Percentiles rank a stretch among this genome's conserved stretches.
phyloP scores from a whole-genome alignment of 2,888 invertebrate genomes.

The Brenthis daphne region DNA sequence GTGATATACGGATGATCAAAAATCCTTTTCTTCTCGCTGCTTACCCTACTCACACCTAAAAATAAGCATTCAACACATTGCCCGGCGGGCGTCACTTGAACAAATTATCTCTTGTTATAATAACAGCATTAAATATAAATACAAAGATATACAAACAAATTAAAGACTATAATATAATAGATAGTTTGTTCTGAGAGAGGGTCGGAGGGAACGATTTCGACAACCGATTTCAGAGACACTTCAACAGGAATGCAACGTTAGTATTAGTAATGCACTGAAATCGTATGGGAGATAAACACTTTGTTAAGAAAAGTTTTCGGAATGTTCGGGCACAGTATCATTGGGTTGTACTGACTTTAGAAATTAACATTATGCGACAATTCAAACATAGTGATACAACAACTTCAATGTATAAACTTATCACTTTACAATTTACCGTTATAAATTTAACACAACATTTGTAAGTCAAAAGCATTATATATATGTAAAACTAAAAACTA shows the following conservation, averaged over 20 bases:
- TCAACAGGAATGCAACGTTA: slow-evolving; percentile 7
- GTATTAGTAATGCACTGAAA: not conserved
- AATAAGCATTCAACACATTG: slow-evolving; percentile 76
- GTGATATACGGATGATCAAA: slow-evolving; percentile 85
- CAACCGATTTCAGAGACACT: slow-evolving; percentile 65
- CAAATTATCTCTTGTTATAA: slow-evolving; percentile 75
- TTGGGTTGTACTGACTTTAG: slow-evolving; percentile 48
- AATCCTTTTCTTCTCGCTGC: slow-evolving; percentile 84
- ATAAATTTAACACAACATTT: not conserved
- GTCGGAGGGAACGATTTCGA: slow-evolving; percentile 60
- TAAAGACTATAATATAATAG: slow-evolving; percentile 46
- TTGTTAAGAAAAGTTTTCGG: slow-evolving; percentile 13
- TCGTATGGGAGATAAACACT: slow-evolving; percentile 8
- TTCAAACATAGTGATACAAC: no score
- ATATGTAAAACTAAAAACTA: not conserved
- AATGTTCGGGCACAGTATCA: slow-evolving; percentile 49
- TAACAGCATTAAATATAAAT: slow-evolving; percentile 47
- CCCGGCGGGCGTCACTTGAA: slow-evolving; percentile 72
- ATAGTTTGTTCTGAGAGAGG: slow-evolving; percentile 77
- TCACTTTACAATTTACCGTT: not conserved
- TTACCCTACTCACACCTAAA: slow-evolving; percentile 77
- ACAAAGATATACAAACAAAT: slow-evolving; percentile 35
- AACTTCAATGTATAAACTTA: not conserved
- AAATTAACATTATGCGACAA: not conserved
- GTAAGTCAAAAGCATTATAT: not conserved